phyloP scores from a whole-genome alignment of 2,888 invertebrate genomes.

The Sabatieria punctata region DNA sequence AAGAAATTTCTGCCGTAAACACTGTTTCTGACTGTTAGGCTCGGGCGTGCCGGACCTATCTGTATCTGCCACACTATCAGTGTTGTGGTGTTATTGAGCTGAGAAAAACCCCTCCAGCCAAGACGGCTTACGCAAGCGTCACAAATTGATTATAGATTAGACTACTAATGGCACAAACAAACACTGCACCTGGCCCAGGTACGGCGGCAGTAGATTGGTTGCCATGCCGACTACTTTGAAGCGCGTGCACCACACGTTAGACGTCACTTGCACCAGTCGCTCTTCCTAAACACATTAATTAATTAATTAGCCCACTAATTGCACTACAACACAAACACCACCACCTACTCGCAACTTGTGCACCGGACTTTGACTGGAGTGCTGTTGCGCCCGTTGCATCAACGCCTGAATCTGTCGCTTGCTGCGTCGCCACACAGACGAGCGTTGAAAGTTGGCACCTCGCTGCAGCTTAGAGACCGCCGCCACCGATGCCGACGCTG shows the following conservation, averaged over 20 bases:
- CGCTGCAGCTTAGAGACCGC: not conserved
- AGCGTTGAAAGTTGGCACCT: slow-evolving; percentile 19
- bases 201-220: slow-evolving; percentile 62
- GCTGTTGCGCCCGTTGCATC: slow-evolving; percentile 6
- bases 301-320: too few species aligned
- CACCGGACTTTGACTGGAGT: not conserved
- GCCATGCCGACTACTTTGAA: slow-evolving; percentile 88
- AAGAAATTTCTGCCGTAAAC: too few species aligned
- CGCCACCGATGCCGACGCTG: not conserved
- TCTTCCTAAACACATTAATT: slow-evolving; percentile 48
- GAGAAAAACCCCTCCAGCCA: too few species aligned
- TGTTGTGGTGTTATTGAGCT: too few species aligned
- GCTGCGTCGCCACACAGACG: slow-evolving; percentile 35
- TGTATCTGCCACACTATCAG: too few species aligned
- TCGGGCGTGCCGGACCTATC: too few species aligned
- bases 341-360: too few species aligned
- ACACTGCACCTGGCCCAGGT: slow-evolving; percentile 68
- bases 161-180: too few species aligned
- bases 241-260: slow-evolving; percentile 98
- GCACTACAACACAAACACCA: too few species aligned
- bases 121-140: too few species aligned
- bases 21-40: too few species aligned
- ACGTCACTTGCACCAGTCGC: slow-evolving; percentile 75
- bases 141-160: too few species aligned
- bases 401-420: slow-evolving; percentile 17